These are phyloP conservation scores for Tridacna gigas DNA, from an alignment of 2,888 invertebrate species.

Conservation along the genomic window DNA sequence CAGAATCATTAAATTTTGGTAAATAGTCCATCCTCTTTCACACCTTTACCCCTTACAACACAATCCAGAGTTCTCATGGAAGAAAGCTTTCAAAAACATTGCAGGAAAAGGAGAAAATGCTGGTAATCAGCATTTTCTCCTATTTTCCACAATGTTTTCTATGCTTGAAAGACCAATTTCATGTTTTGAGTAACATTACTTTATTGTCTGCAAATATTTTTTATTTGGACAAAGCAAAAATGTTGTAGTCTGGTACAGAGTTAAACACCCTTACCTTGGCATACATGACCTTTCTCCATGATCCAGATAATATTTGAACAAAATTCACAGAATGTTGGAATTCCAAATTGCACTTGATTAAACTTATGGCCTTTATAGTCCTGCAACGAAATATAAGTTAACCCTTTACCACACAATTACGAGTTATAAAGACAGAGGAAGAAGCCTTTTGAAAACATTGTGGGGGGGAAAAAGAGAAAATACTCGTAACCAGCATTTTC, in stretches of 20 bases:
- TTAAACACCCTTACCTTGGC: slow-evolving; percentile 88
- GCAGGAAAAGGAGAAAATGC: too few relatives aligned
- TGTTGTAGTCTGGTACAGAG: too few relatives aligned
- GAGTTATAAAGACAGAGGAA: not conserved
- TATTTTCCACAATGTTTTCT: too few relatives aligned
- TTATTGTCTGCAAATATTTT: too few relatives aligned
- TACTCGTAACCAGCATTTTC: not conserved
- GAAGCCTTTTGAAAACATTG: not conserved
- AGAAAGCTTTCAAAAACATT: too few relatives aligned
- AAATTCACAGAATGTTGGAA: slow-evolving; percentile 97
- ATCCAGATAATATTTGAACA: slow-evolving; percentile 98
- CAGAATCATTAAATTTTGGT: too few relatives aligned
- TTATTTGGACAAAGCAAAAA: slow-evolving; percentile 34
- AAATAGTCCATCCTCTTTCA: too few relatives aligned
- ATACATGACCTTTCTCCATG: slow-evolving; percentile 93
- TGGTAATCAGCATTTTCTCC: too few relatives aligned
- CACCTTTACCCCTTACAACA: too few relatives aligned
- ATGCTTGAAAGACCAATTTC: too few relatives aligned
- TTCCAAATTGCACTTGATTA: slow-evolving; percentile 95
- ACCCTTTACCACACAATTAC: not conserved
- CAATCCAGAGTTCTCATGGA: too few relatives aligned
- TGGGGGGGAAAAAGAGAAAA: not conserved
- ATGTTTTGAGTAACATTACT: too few relatives aligned
- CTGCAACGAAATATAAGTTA: slow-evolving; percentile 76
- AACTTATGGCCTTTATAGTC: slow-evolving; percentile 93